A percentile compares a stretch with the other conserved stretches of the same genome.
phyloP scores from a whole-genome alignment of 2,797 vertebrate species.

The Sparidentex hasta region DNA sequence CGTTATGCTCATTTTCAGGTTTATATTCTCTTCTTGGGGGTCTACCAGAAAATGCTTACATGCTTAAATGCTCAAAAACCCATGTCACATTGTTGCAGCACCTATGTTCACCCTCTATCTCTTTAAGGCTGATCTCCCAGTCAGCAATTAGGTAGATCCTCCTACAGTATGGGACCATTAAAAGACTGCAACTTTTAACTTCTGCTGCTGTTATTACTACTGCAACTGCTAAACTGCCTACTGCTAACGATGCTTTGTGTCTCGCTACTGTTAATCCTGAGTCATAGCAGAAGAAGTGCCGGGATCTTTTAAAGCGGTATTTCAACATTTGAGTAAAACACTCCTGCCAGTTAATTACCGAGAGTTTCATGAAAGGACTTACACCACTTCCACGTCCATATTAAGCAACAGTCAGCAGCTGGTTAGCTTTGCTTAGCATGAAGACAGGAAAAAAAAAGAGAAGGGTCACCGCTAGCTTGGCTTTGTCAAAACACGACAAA shows the following conservation, averaged over 20 bases:
- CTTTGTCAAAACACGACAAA: no score
- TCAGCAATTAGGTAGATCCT: no score
- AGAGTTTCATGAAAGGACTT: background rate
- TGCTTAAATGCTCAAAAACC: no score
- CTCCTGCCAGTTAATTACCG: background rate
- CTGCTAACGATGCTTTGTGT: no score
- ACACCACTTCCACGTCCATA: background rate
- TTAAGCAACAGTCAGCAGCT: background rate
- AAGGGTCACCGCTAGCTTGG: background rate
- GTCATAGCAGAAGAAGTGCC: background rate
- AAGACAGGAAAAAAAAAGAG: background rate
- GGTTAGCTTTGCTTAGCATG: constrained; percentile 1
- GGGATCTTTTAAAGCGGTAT: background rate
- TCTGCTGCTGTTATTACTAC: background rate
- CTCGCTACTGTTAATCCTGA: background rate
- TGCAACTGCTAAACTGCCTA: background rate
- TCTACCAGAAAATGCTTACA: no score
- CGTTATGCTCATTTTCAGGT: no score
- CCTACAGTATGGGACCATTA: no score
- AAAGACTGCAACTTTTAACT: background rate
- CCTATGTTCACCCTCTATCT: no score
- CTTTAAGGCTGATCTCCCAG: no score
- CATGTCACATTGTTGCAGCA: no score
- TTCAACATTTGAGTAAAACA: background rate
- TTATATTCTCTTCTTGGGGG: no score